These are phyloP conservation scores for Stenodera caucasica DNA, from an alignment of 2,888 invertebrate species.

Conservation along the genomic window DNA sequence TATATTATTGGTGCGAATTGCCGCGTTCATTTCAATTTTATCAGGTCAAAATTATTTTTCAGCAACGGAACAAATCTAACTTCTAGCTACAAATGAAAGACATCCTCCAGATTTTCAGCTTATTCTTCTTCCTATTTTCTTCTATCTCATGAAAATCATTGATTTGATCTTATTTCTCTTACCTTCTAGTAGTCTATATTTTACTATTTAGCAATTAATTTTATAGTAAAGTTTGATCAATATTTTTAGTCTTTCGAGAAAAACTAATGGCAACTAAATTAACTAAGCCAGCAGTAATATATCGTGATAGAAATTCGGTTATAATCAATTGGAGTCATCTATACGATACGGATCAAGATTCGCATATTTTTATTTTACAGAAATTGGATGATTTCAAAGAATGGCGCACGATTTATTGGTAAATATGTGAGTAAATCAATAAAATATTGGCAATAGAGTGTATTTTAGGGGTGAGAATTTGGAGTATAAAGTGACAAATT, in stretches of 20 bases:
- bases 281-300: not conserved
- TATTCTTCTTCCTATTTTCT: too few species aligned
- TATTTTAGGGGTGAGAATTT: not conserved
- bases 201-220: too few species aligned
- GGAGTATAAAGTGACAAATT: not conserved
- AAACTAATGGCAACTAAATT: too few species aligned
- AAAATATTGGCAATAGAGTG: not conserved
- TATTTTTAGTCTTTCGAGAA: not conserved
- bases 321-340: not conserved
- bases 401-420: not conserved
- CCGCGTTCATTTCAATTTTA: too few species aligned
- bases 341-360: not conserved
- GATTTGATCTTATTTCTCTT: too few species aligned
- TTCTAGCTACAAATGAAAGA: too few species aligned
- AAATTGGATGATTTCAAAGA: not conserved
- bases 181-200: too few species aligned
- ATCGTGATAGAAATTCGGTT: not conserved
- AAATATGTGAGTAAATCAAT: not conserved
- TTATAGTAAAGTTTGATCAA: not conserved
- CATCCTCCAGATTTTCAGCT: too few species aligned
- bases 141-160: too few species aligned
- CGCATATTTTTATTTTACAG: not conserved
- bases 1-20: too few species aligned
- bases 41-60: too few species aligned
- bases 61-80: too few species aligned